Evolutionary conservation across 2,797 vertebrate genomes (phyloP), one percentile per base, ranked within the genome.

Genomic region (Pipistrellus kuhlii): DNA sequence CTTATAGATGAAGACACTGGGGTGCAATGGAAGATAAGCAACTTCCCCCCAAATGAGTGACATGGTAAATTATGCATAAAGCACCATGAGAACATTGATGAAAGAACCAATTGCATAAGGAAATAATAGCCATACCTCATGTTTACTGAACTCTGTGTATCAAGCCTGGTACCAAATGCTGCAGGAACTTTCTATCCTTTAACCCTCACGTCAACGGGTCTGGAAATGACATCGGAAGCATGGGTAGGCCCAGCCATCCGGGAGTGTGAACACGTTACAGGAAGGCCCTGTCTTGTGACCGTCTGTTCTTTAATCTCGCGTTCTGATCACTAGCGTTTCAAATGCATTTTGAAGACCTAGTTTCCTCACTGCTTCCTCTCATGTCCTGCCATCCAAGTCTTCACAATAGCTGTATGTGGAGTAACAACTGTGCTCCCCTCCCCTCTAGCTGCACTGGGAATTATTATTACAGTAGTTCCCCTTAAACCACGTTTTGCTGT

Each of bases 381-480:
- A 46, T 0, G 25, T 23, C 41, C 11, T 59, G 17, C 41, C 21
- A 12, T 9, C n/a, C 0, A 0, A 2, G 35, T 57, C 32, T 15
- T 25, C 9, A 4, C 2, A 7, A 30, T 2, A 4, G 2, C 41
- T 5, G 0, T 2, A 13, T 51, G 62, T 72, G 8, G 41, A 8
- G 5, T 11, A n/a, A 53, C 41, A 30, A 0, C 2, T 5, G 20
- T 38, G 5, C 25, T 62, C 32, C 14, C 2, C 59, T 17, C 2
- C 13, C 32, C 57, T 68, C 69, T 23, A 83, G 76, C 55, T 11
- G 3, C 66, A 15, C 81, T 20, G 35, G 82, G 25, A 62, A 55
- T 51, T 77, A 20, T 59, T 30, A 17, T 46, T 15, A 21, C 78
- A 44, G 78, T 44, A 2, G 18, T n/a, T 10, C 17, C 25, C 25